Percentiles rank a stretch among this genome's conserved stretches.
Evolutionary conservation across 2,113 vertebrate species (phyloP).

Genomic region (Rhabdomys dilectus): DNA sequence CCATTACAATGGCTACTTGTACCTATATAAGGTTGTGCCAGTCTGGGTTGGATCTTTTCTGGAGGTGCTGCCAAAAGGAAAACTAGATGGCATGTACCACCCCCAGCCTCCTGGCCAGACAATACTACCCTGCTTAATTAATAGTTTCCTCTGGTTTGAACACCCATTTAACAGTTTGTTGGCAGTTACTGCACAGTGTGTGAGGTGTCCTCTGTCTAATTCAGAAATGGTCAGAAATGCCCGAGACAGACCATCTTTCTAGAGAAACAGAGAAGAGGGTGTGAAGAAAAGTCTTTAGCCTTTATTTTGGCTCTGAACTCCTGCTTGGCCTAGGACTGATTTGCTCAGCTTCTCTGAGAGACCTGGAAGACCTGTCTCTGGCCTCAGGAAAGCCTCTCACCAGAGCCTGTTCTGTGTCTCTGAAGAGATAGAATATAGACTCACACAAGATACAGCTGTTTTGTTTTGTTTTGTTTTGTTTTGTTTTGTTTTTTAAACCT

Average conservation of each 20-base stretch:
- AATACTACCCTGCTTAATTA: background rate
- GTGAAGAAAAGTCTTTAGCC: slow-evolving; percentile 1
- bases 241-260: background rate
- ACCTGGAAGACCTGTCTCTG: slow-evolving; percentile 18
- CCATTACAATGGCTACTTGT: background rate
- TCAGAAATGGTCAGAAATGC: slow-evolving; percentile 2
- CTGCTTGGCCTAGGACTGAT: background rate
- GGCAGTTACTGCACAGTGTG: slow-evolving; percentile 5
- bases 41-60: background rate
- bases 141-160: background rate
- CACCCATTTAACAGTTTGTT: slow-evolving; percentile 39
- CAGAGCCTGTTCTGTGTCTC: background rate
- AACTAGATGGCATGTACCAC: accelerated
- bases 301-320: no score
- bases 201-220: background rate
- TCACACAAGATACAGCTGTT: background rate
- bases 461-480: background rate
- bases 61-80: accelerated
- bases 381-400: background rate
- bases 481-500: no score
- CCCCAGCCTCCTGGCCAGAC: background rate
- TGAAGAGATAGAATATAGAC: background rate
- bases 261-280: background rate
- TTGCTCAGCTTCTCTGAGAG: slow-evolving; percentile 38
- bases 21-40: background rate